Evolutionary conservation across 2,113 vertebrate genomes (phyloP), one percentile per base, ranked within the genome.

Genomic region (Embiotoca jacksoni): DNA sequence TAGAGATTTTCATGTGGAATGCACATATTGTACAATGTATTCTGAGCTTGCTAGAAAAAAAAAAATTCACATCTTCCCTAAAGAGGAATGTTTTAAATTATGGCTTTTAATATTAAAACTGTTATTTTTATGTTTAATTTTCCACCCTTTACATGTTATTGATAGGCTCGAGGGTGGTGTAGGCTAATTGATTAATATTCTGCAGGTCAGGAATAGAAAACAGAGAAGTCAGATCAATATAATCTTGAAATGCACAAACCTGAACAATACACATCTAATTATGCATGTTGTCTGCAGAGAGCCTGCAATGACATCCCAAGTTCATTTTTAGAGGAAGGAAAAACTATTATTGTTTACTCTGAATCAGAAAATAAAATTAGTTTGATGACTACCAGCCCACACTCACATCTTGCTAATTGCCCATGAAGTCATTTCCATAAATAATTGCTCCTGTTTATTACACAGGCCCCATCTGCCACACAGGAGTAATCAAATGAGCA

Each of bases 351-450:
- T 61, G 49, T 82, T 83, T 62, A 57, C 50, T 61, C 41, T 69
- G 68, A 84, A 80, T 82, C 53, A 58, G 39, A 83, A 85, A 84
- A 72, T 72, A 54, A 66, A 82, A 89, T 80, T 49, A 77, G 75
- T 78, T 62, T 76, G 59, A 73, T 80, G 75, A 86, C 75, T 60
- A 75, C 75, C 80, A 68, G 49, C 83, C 82, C 63, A 81, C 60
- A n/a, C 71, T 75, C 57, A 53, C 69, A 79, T 80, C 81, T 68
- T 35, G 54, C 84, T 92, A 92, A 94, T 92, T 92, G 75, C 64
- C 65, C 83, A 68, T 85, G 78, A 88, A 88, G 81, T 57, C 53
- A 91, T 92, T 93, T 90, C 84, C 89, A 90, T 92, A 87, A 91
- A 88, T 91, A 91, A 91, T 72, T 81, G 46, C 80, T 85, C 50